Evolutionary conservation across 2,888 invertebrate species (phyloP), one percentile per base, ranked within the genome.

Genomic region (Phyto melanocephala): DNA sequence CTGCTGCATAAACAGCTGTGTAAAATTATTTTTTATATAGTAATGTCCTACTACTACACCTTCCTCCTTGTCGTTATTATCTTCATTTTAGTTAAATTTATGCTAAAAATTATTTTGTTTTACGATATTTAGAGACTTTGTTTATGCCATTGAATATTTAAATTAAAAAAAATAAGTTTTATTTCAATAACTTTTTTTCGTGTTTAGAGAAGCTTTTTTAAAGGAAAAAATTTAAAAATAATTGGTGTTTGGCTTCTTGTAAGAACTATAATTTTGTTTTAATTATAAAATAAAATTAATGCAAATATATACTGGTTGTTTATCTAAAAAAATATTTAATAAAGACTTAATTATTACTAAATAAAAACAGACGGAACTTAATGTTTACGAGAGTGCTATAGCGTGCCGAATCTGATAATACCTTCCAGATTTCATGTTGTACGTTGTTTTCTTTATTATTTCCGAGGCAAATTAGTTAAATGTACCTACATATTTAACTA

Each of bases 291-390:
- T 42, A 24, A 72, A 67, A 50, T 65, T 56, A 62, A 58, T 11
- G n/a, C n/a, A 62, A 62, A 60, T 50, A 60, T 65, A 47, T 58
- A 58, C 58, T 62, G 76, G 68, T 76, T 68, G 76, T 76, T 76
- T 62, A 68, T 76, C 52, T 33, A 42, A 76, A 76, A 76, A 50
- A 42, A 62, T 76, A 76, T 76, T 60, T 68, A 76, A 76, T 76
- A 76, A 76, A 76, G 65, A 76, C 76, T 67, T 65, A 47, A 67
- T 50, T 47, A 35, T 17, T 52, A 60, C 22, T 76, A 74, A 50
- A 13, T 50, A 22, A 4, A 52, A 50, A 24, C 24, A 37, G n/a
- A n/a, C n/a, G n/a, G n/a, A n/a, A n/a, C n/a, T n/a, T n/a, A n/a
- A n/a, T n/a, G n/a, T n/a, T n/a, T n/a, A n/a, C n/a, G n/a, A n/a